Base-by-base conservation (phyloP, 2,888 invertebrate genomes). In the Macaria notata region DNA sequence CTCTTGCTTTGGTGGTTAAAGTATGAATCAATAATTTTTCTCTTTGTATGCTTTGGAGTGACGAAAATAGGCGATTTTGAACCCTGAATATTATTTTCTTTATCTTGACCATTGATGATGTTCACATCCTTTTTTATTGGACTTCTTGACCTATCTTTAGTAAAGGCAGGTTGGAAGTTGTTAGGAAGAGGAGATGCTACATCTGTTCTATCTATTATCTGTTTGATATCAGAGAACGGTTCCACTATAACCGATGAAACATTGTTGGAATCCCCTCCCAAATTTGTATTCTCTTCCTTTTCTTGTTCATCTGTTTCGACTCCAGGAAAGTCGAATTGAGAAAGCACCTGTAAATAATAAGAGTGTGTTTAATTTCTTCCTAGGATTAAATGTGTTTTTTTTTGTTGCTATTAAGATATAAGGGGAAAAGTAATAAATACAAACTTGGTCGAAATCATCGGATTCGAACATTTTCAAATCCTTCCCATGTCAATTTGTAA, bases 371-470 rank as follows among this genome's bases (percentile, higher is more conserved):
- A 38, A 38, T 8, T 38, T 38, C 38, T 38, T 38, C 8, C 5
- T 38, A n/a, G 9, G n/a, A 1, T 41, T 3, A 41, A 36, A 7
- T 41, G n/a, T 41, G n/a, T 1, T 1, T 41, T 41, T 36, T 19
- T 2, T 19, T 19, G 19, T 19, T 19, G 19, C 19, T 19, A 19
- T 19, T 19, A 19, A 19, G 19, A 19, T 19, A 19, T 19, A 19
- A 5, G 8, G 38, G 5, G 4, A 41, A 54, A 49, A 41, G 49
- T 19, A 19, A 53, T 38, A 49, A 52, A 38, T 61, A 43, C 39
- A 56, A 74, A 91, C 90, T 80, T 90, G 83, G 62, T 91, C 90
- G 62, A 82, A 90, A 64, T 90, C 90, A 65, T 91, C 90, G 0
- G 89, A 86, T 71, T 91, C 90, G 68, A 91, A 91, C 90, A 91